Base-by-base conservation (phyloP, 1,140 invertebrate genomes). In the Nebria ingens region DNA sequence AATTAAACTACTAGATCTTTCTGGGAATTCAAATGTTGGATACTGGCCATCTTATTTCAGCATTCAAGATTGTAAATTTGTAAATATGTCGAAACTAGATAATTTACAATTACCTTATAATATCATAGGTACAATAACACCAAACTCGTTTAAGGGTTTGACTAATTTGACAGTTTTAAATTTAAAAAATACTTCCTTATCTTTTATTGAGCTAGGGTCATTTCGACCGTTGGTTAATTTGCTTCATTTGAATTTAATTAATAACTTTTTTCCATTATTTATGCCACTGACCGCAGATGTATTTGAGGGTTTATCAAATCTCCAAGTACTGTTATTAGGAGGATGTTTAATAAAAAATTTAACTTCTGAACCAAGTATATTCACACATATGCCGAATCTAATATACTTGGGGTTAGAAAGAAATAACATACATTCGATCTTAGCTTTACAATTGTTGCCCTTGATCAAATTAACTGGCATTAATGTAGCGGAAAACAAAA, bases 171-270 rank as follows among this genome's bases (percentile, higher is more conserved):
- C 64, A 57, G 66, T 72, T 53, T 64, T 79, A 42, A 71, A 65
- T 52, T 62, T 79, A 57, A 74, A 76, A 64, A 77, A 77, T 60
- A 70, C 69, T 2, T 73, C 74, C 1, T 62, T 79, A 21, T 76
- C 67, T 62, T 63, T 68, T 38, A 74, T 78, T 11, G 70, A 72
- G 13, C 58, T 64, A 19, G 65, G 59, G 21, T 71, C 72, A 19
- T 78, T 79, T 59, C 64, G 62, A 21, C 58, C 67, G 0, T 59
- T 75, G 51, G 66, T 60, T 25, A 69, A 69, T 51, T 64, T 80
- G 23, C 64, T 71, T 65, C 64, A 76, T 56, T 64, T 80, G 2
- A 75, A 77, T 61, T 64, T 80, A 60, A 71, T 71, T 12, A 73
- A 77, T 56, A 80, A 80, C 61, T 70, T 70, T 29, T 61, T 78